Conservation (phyloP, 2,888 invertebrate species). For the Zygogramma bicolorata region DNA sequence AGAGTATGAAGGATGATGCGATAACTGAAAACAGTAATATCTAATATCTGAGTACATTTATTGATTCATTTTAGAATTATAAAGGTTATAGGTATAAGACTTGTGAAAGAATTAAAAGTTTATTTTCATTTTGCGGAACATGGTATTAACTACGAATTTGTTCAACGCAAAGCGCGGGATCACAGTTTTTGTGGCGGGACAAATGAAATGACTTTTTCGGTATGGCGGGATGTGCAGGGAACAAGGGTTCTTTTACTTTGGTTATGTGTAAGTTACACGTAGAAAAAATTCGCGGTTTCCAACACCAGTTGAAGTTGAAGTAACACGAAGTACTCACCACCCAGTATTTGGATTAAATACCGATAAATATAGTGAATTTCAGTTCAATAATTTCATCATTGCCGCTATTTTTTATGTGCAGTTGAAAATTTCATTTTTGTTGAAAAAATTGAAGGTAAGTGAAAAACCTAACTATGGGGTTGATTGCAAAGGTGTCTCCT, state of each 20-base stretch:
- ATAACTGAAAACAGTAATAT: not conserved
- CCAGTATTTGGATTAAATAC: not conserved
- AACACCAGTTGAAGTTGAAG: not conserved
- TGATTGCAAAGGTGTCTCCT: not conserved
- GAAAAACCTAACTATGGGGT: not conserved
- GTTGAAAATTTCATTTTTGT: not conserved
- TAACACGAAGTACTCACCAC: not conserved
- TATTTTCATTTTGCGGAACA: not conserved
- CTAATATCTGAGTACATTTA: not conserved
- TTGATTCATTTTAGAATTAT: not conserved
- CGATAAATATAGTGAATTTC: not conserved
- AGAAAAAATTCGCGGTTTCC: constrained; percentile 43
- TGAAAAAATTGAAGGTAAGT: constrained; percentile 37
- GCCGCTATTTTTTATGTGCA: not conserved
- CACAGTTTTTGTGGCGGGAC: constrained; percentile 49
- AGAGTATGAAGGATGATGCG: not conserved
- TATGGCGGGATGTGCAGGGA: constrained; percentile 49
- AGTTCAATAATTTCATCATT: not conserved
- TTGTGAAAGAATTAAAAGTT: not conserved
- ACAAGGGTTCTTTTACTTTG: constrained; percentile 51
- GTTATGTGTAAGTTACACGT: constrained; percentile 54
- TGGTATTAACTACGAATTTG: not conserved
- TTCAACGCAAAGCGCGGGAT: constrained; percentile 14
- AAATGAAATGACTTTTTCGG: constrained; percentile 43
- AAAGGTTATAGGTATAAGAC: not conserved